Evolutionary conservation across 2,888 invertebrate species (phyloP).

Genomic region (Lasioglossum marginatum): DNA sequence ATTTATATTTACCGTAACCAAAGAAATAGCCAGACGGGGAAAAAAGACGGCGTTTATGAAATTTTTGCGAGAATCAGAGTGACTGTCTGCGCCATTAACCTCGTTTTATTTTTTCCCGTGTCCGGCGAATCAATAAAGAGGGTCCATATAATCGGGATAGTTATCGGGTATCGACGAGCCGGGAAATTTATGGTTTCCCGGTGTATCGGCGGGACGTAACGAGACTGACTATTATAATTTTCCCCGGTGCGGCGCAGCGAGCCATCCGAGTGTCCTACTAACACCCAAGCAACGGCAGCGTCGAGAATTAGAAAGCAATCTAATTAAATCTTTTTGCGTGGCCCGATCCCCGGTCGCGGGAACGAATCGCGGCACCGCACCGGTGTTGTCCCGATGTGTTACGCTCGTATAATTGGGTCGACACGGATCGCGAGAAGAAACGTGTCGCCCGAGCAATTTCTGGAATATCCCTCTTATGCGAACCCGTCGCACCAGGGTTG

Average conservation of each 20-base stretch:
- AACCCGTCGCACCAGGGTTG: constrained; percentile 13
- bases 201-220: neutral
- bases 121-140: constrained; percentile 23
- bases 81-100: neutral
- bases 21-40: neutral
- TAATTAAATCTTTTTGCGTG: constrained; percentile 58
- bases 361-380: constrained; percentile 46
- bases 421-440: constrained; percentile 46
- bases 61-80: neutral
- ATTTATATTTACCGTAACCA: neutral
- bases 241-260: neutral
- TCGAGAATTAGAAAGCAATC: constrained; percentile 44
- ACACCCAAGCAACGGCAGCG: neutral
- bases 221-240: constrained; percentile 36
- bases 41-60: neutral
- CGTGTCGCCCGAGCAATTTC: constrained; percentile 55
- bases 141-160: constrained; percentile 11
- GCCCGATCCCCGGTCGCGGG: neutral
- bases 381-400: constrained; percentile 40
- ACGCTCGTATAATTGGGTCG: constrained; percentile 56
- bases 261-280: neutral
- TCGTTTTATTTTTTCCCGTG: neutral
- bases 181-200: constrained; percentile 13
- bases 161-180: neutral
- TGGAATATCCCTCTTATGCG: constrained; percentile 41